Percentiles rank a stretch among this genome's conserved stretches.
Conservation (phyloP, 35 echinoderm and acorn worm genomes). For the Amphiura filiformis region DNA sequence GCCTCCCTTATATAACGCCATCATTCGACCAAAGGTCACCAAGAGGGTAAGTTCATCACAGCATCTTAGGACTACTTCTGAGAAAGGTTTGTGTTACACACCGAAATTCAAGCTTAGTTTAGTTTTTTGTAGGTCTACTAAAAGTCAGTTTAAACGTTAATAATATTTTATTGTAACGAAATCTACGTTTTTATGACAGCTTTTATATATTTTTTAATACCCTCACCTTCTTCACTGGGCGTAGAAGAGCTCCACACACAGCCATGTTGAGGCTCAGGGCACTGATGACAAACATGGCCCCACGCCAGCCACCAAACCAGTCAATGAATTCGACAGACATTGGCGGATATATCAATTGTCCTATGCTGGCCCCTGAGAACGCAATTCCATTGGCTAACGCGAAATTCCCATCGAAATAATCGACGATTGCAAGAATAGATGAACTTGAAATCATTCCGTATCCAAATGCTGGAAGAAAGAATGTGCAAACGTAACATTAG, state of each 20-base stretch:
- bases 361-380: neutral
- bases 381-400: slow-evolving; percentile 23
- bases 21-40: no score
- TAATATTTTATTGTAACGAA: no score
- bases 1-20: no score
- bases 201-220: no score
- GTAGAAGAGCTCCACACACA: slow-evolving; percentile 8
- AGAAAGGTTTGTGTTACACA: no score
- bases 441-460: neutral
- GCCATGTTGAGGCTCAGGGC: slow-evolving; percentile 1
- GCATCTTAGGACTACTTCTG: no score
- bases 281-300: slow-evolving; percentile 21
- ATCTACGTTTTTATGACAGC: no score
- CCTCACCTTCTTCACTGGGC: neutral
- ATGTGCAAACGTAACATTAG: neutral
- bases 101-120: no score
- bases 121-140: no score
- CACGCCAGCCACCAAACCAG: slow-evolving; percentile 21
- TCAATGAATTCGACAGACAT: slow-evolving; percentile 14
- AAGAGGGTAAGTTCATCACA: no score
- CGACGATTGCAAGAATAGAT: neutral
- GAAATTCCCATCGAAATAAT: slow-evolving; percentile 25
- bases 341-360: slow-evolving; percentile 19
- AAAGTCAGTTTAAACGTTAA: no score
- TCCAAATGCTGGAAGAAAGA: slow-evolving; percentile 21